A percentile compares a stretch with the other conserved stretches of the same genome.
phyloP scores from a whole-genome alignment of 2,113 vertebrate species.

The Nothocercus nigrocapillus region DNA sequence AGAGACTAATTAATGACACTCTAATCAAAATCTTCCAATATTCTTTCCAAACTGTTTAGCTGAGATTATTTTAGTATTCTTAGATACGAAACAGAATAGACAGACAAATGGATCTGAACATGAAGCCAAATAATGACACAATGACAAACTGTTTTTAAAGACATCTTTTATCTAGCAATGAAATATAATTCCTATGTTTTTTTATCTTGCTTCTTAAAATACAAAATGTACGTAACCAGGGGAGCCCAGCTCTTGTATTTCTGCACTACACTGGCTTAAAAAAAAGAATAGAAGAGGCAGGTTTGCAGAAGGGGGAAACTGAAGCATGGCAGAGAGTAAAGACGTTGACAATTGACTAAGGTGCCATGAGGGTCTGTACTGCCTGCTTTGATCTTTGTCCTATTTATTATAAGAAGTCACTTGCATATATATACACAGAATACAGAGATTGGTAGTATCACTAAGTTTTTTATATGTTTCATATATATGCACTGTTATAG shows the following conservation, averaged over 20 bases:
- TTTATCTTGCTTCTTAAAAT: neutral
- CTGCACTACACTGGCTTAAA: neutral
- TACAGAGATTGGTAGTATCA: neutral
- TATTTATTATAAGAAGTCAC: neutral
- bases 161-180: neutral
- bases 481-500: neutral
- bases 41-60: neutral
- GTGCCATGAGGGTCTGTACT: neutral
- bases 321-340: neutral
- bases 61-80: neutral
- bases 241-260: neutral
- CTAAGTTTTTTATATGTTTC: neutral
- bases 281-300: neutral
- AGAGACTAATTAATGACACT: neutral
- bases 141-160: neutral
- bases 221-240: fast-evolving
- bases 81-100: neutral
- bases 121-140: neutral
- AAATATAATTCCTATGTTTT: neutral
- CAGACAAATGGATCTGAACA: neutral
- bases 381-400: neutral
- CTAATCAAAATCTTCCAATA: neutral
- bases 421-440: neutral
- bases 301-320: neutral
- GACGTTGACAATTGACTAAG: neutral